Evolutionary conservation across 2,888 invertebrate genomes (phyloP), one percentile per base, ranked within the genome.

Genomic region (Autographa gamma): DNA sequence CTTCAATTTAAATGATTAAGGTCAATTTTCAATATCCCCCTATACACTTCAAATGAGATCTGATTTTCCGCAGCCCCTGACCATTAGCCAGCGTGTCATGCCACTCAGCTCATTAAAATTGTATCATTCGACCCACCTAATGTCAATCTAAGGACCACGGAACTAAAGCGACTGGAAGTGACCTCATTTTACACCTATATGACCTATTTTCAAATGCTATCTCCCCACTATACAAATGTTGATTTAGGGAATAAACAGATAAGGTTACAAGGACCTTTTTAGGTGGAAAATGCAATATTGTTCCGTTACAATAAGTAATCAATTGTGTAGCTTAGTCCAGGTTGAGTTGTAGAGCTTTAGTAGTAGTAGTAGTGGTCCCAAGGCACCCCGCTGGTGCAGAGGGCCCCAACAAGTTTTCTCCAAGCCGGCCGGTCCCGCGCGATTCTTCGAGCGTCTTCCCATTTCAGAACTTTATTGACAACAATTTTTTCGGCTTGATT

Each of bases 21-120:
- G 32, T 68, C 13, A 31, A 60, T 70, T 70, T 52, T 13, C 25
- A 52, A 56, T 48, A 38, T 32, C 34, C 48, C 43, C 52, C 52
- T 69, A 62, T 54, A 59, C 16, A 59, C 19, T 19, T 66, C 4
- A 16, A 66, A 14, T 56, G 58, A 56, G 62, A 63, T 71, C 32
- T 34, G 16, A 52, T 71, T 41, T 77, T 76, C 76, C 61, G 59
- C 43, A 43, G 14, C 73, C 63, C 72, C 70, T 62, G 71, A 48
- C 68, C 71, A 79, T 71, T 70, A 80, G 54, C 8, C 38, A 60
- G 67, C 71, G 82, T 79, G 74, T 80, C 81, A 86, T 81, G 84
- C 79, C 78, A 73, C 54, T 56, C 25, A 77, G 82, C 79, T 73
- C 80, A 77, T 77, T 62, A 79, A 82, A 83, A 80, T 78, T 83